Evolutionary conservation across 2,113 vertebrate species (phyloP).

Genomic region (Rhinichthys klamathensis): DNA sequence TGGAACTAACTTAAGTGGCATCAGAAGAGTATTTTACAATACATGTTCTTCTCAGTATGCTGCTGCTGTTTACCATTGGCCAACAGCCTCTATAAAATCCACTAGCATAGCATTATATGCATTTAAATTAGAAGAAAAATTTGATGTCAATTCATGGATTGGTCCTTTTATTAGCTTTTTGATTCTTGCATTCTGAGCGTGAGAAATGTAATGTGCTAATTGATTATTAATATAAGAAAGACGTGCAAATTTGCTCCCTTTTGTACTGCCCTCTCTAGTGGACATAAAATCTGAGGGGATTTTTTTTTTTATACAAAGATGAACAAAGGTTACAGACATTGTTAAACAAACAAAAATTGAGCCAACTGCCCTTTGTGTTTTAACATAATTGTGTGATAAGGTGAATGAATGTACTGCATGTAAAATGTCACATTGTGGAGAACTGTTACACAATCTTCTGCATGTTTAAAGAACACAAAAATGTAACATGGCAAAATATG

Average conservation of each 20-base stretch:
- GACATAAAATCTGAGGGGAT: neutral
- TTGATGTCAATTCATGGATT: neutral
- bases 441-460: slow-evolving; percentile 44
- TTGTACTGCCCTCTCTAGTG: neutral
- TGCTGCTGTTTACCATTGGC: neutral
- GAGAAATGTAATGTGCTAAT: neutral
- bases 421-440: slow-evolving; percentile 24
- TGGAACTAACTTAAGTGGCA: neutral
- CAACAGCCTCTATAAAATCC: neutral
- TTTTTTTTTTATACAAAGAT: neutral
- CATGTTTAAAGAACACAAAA: slow-evolving; percentile 49
- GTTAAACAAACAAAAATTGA: slow-evolving; percentile 22
- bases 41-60: neutral
- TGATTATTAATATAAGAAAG: neutral
- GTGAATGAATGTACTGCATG: slow-evolving; percentile 56
- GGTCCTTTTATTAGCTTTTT: neutral
- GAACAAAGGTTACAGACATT: neutral
- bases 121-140: neutral
- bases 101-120: neutral
- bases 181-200: slow-evolving; percentile 2
- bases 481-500: neutral
- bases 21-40: neutral
- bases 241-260: neutral
- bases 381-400: neutral
- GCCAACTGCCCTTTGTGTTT: neutral